A percentile compares a stretch with the other conserved stretches of the same genome.
Conservation (phyloP, 2,113 vertebrate species). For the Raphicerus campestris region DNA sequence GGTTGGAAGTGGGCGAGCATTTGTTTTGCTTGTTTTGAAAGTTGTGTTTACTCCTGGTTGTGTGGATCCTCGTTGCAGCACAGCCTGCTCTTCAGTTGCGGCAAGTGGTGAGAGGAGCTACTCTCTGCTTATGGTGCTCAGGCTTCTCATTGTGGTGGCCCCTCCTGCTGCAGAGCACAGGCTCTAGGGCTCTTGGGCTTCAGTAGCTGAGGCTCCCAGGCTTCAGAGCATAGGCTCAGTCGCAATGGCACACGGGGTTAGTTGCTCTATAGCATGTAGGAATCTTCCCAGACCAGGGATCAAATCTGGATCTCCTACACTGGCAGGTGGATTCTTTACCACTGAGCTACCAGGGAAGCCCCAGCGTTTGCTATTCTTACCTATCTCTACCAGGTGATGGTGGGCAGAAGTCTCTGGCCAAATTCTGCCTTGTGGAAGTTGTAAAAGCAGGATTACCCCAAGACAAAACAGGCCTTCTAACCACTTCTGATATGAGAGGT, state of each 20-base stretch:
- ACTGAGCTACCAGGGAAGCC: neutral
- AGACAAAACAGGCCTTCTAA: neutral
- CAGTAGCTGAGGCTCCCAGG: neutral
- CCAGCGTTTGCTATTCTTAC: neutral
- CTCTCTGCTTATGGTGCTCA: neutral
- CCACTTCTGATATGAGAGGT: no score
- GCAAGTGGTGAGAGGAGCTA: neutral
- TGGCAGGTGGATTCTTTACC: neutral
- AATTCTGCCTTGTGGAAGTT: neutral
- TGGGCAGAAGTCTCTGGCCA: neutral
- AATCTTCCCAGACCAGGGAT: neutral
- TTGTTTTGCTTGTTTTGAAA: neutral
- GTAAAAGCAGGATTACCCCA: neutral
- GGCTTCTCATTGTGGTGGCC: neutral
- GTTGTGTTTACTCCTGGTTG: neutral
- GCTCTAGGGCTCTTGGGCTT: neutral
- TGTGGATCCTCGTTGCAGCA: neutral
- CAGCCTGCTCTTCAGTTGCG: fast-evolving
- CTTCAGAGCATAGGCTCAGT: neutral
- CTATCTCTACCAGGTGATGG: neutral
- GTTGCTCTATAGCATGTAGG: neutral
- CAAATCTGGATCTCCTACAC: neutral
- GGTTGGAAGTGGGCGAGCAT: neutral
- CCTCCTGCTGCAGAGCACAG: neutral
- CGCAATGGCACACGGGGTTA: neutral